A percentile compares a stretch with the other conserved stretches of the same genome.
Evolutionary conservation across 2,113 vertebrate genomes (phyloP).

Genomic region (Vireo altiloquus): DNA sequence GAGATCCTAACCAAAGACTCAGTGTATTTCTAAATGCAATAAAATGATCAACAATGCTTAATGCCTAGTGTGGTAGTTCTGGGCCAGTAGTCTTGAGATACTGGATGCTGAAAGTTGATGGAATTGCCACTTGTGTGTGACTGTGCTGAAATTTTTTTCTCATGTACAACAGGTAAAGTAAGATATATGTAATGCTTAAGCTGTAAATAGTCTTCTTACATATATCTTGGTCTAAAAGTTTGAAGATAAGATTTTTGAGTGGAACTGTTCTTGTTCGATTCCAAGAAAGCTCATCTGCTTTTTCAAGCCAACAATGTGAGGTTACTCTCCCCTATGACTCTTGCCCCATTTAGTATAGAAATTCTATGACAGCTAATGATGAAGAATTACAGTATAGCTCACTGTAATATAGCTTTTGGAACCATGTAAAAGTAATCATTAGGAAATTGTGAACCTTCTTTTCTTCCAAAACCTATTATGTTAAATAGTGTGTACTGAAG

Average conservation of each 20-base stretch:
- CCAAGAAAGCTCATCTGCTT: neutral
- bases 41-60: neutral
- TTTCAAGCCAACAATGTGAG: neutral
- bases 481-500: neutral
- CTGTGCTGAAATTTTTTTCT: neutral
- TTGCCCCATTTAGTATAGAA: neutral
- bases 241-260: neutral
- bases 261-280: neutral
- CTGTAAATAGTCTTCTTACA: neutral
- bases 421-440: neutral
- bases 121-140: neutral
- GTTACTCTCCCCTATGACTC: neutral
- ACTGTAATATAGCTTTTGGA: neutral
- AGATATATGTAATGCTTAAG: neutral
- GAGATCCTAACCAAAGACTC: neutral
- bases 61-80: neutral
- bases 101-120: neutral
- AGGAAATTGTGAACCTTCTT: neutral
- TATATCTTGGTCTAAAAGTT: neutral
- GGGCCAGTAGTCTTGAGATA: neutral
- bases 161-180: neutral
- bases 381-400: neutral
- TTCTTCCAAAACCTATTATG: neutral
- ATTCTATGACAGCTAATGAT: neutral
- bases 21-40: neutral